Percentiles rank a stretch among this genome's conserved stretches.
Conservation (phyloP, 2,888 invertebrate genomes). For the Sinopyrophorus schimmeli region DNA sequence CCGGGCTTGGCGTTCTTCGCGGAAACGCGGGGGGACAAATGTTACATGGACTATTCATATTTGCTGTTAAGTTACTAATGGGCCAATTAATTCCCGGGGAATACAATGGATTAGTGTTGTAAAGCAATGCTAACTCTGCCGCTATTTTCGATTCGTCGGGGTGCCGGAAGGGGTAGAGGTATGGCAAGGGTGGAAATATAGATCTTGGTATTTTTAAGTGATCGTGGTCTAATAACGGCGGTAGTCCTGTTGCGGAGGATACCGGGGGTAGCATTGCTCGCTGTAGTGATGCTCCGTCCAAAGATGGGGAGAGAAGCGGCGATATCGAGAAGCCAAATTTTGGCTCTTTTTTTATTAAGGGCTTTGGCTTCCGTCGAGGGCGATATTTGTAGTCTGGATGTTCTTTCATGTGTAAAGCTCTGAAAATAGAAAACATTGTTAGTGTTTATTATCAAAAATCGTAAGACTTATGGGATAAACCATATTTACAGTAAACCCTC, state of each 20-base stretch:
- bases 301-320: conserved; percentile 63
- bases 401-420: conserved; percentile 91
- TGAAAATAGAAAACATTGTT: conserved; percentile 54
- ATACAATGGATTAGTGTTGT: conserved; percentile 60
- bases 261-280: conserved; percentile 57
- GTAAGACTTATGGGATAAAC: no score
- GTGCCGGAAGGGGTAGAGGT: conserved; percentile 69
- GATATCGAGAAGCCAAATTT: conserved; percentile 73
- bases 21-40: conserved; percentile 54
- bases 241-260: conserved; percentile 56
- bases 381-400: conserved; percentile 93
- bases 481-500: no score
- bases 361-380: conserved; percentile 84
- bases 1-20: conserved; percentile 50
- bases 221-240: conserved; percentile 61
- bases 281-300: conserved; percentile 56
- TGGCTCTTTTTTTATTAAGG: conserved; percentile 78
- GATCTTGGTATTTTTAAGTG: conserved; percentile 67
- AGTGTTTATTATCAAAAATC: no score
- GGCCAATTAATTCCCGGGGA: conserved; percentile 56
- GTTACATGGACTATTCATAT: conserved; percentile 45
- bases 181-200: conserved; percentile 72
- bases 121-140: conserved; percentile 71
- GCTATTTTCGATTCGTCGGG: conserved; percentile 65
- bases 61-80: conserved; percentile 42